Percentiles rank a stretch among this genome's conserved stretches.
phyloP scores from a whole-genome alignment of 2,797 vertebrate genomes.

The Gallinago nigripennis region DNA sequence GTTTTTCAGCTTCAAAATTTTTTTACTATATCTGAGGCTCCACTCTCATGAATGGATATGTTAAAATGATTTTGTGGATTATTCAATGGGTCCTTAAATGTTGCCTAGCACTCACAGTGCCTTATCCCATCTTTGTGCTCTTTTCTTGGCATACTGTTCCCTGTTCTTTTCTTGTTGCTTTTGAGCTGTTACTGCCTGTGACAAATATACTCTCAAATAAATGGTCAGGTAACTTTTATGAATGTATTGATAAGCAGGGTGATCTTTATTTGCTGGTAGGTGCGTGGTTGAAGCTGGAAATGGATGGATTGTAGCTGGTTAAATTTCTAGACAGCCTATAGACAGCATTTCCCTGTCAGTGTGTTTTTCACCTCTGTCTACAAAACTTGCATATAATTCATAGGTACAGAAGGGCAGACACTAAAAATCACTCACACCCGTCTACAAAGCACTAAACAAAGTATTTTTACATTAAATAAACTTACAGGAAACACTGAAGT shows the following conservation, averaged over 20 bases:
- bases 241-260: neutral
- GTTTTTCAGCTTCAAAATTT: neutral
- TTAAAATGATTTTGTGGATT: neutral
- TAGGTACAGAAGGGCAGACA: neutral
- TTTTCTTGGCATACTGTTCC: neutral
- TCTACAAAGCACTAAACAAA: neutral
- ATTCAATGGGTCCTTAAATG: neutral
- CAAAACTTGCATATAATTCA: neutral
- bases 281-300: neutral
- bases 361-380: neutral
- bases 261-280: neutral
- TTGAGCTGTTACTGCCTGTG: neutral
- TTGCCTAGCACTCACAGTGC: neutral
- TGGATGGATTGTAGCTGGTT: neutral
- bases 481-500: neutral
- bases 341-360: neutral
- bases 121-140: neutral
- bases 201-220: neutral
- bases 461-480: neutral
- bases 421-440: neutral
- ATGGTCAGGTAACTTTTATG: neutral
- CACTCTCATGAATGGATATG: neutral
- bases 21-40: neutral
- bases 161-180: neutral
- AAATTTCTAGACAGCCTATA: neutral